Conservation (phyloP, 2,888 invertebrate species). For the Ptychoptera albimana region DNA sequence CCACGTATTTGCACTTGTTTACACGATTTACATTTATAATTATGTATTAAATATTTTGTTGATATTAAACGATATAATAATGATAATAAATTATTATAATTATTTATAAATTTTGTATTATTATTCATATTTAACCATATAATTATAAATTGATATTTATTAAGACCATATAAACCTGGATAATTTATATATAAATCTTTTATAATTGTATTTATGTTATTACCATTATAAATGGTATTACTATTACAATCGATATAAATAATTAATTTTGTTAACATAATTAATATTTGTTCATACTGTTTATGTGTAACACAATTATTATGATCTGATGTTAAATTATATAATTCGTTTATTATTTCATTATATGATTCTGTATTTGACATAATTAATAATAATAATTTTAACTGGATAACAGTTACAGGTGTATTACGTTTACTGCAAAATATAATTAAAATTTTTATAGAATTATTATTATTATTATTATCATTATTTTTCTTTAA, state of each 20-base stretch:
- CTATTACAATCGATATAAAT: constrained; percentile 23
- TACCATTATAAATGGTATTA: constrained; percentile 22
- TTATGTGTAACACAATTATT: constrained; percentile 22
- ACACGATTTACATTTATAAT: constrained; percentile 23
- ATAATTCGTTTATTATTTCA: constrained; percentile 21
- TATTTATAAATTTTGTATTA: constrained; percentile 22
- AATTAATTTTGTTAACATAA: constrained; percentile 22
- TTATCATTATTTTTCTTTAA: not conserved
- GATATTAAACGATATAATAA: constrained; percentile 27
- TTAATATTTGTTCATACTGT: constrained; percentile 23
- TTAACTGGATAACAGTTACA: constrained; percentile 25
- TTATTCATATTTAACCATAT: constrained; percentile 20
- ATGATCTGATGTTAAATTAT: constrained; percentile 18
- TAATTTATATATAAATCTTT: constrained; percentile 21
- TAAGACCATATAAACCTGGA: constrained; percentile 20
- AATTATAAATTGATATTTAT: constrained; percentile 24
- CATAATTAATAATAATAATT: constrained; percentile 24
- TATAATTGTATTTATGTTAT: constrained; percentile 19
- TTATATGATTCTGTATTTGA: constrained; percentile 23
- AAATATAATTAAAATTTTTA: constrained; percentile 5
- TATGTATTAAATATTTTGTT: constrained; percentile 24
- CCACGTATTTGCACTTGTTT: constrained; percentile 23
- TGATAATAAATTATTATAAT: constrained; percentile 24
- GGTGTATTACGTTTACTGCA: constrained; percentile 24
- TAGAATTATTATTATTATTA: not conserved